A percentile compares a stretch with the other conserved stretches of the same genome.
phyloP scores from a whole-genome alignment of 2,888 invertebrate species.

The Rutpela maculata region DNA sequence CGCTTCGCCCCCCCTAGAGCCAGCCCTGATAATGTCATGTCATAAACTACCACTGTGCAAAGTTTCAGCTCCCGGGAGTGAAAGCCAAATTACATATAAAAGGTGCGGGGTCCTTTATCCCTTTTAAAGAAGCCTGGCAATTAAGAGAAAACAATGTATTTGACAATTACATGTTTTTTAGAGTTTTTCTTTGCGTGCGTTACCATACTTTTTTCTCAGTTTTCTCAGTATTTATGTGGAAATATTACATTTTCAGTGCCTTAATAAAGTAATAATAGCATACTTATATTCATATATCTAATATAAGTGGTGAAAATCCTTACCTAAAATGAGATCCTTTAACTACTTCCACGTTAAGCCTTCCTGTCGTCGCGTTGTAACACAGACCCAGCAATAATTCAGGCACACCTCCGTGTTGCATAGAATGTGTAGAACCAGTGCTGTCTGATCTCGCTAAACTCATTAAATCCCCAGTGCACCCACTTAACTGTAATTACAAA shows the following conservation, averaged over 20 bases:
- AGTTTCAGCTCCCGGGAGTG: too few relatives aligned
- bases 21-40: too few relatives aligned
- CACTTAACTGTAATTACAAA: slow-evolving; percentile 72
- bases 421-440: slow-evolving; percentile 94
- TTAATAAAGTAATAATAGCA: neutral
- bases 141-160: too few relatives aligned
- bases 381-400: slow-evolving; percentile 92
- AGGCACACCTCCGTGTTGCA: slow-evolving; percentile 92
- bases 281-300: neutral
- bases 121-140: too few relatives aligned
- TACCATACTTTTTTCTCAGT: neutral
- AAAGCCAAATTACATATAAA: too few relatives aligned
- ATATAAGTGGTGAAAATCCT: neutral
- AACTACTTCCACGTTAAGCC: slow-evolving; percentile 93
- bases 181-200: too few relatives aligned
- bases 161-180: too few relatives aligned
- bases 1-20: too few relatives aligned
- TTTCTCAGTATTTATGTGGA: too few relatives aligned
- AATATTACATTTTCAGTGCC: too few relatives aligned
- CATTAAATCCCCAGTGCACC: slow-evolving; percentile 79
- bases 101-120: too few relatives aligned
- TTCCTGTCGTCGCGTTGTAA: slow-evolving; percentile 95
- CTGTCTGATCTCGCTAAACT: slow-evolving; percentile 94
- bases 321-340: slow-evolving; percentile 84
- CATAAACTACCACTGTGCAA: too few relatives aligned